Conservation (phyloP, 1,140 invertebrate genomes). For the Penaeus indicus region DNA sequence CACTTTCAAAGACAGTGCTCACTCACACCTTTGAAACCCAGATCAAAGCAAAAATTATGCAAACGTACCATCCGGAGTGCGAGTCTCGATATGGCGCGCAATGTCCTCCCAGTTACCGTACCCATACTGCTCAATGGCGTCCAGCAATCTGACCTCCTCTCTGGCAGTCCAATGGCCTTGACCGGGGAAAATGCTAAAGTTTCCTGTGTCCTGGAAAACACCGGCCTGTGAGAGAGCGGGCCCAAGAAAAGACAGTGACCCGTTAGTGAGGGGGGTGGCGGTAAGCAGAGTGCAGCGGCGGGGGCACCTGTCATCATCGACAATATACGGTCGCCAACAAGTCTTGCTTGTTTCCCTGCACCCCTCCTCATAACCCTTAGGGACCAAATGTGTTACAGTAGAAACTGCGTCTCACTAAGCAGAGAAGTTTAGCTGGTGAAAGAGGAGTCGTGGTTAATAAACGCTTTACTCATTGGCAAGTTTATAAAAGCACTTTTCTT, state of each 20-base stretch:
- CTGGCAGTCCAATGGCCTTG: constrained; percentile 82
- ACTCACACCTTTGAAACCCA: too few species aligned
- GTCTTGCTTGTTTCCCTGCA: constrained; percentile 9
- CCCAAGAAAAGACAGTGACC: constrained; percentile 52
- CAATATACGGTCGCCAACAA: constrained; percentile 8
- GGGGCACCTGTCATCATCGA: constrained; percentile 28
- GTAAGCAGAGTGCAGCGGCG: constrained; percentile 63
- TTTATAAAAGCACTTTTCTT: background rate
- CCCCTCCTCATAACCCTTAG: background rate
- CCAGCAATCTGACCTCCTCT: constrained; percentile 90
- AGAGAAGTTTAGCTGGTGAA: too few species aligned
- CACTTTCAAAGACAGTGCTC: too few species aligned
- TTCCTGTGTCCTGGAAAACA: constrained; percentile 66
- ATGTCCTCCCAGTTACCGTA: constrained; percentile 97
- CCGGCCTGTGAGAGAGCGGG: constrained; percentile 51
- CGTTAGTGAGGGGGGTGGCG: constrained; percentile 48
- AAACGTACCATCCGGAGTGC: constrained; percentile 83
- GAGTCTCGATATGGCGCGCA: constrained; percentile 86
- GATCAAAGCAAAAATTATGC: background rate
- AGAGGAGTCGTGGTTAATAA: too few species aligned
- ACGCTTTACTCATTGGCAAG: too few species aligned
- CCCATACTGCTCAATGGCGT: constrained; percentile 94
- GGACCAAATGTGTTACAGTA: too few species aligned
- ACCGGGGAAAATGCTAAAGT: constrained; percentile 67
- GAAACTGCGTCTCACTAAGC: too few species aligned